Percentiles rank a stretch among this genome's conserved stretches.
phyloP scores from a whole-genome alignment of 53 echinoderm and acorn worm genomes.

The Mesocentrotus franciscanus region DNA sequence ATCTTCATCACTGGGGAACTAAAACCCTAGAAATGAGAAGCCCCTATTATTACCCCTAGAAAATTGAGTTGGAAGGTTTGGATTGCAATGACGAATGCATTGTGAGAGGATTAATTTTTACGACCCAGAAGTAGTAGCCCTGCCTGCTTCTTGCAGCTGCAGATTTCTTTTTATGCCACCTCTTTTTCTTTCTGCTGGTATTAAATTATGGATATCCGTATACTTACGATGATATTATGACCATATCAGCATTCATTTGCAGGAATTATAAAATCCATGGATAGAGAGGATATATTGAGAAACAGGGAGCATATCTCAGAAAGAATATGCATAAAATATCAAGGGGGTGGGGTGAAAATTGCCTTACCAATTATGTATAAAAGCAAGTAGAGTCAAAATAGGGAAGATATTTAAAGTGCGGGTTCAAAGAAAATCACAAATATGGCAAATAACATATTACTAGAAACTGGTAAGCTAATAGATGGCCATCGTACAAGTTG shows the following conservation, averaged over 20 bases:
- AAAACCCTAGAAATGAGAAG: conserved; percentile 27
- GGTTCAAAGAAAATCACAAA: no score
- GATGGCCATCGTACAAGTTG: no score
- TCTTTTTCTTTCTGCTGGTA: not conserved
- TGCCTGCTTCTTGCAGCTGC: conserved; percentile 29
- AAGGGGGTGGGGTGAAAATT: not conserved
- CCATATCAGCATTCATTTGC: conserved; percentile 28
- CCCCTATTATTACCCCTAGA: conserved; percentile 30
- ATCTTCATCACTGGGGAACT: not conserved
- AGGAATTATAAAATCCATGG: not conserved
- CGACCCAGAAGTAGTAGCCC: not conserved
- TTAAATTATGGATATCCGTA: conserved; percentile 26
- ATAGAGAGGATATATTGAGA: not conserved
- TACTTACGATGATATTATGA: conserved; percentile 21
- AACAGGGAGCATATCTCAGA: not conserved
- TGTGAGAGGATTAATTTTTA: conserved; percentile 47
- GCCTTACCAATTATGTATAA: not conserved
- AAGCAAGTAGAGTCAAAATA: not conserved
- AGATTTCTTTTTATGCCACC: not conserved
- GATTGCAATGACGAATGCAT: conserved; percentile 38
- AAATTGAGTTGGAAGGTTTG: conserved; percentile 34
- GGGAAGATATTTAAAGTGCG: no score
- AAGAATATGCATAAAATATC: not conserved
- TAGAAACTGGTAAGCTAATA: no score
- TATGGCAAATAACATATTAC: no score